Base-by-base conservation (phyloP, 2,797 vertebrate species). In the Lagodon rhomboides region DNA sequence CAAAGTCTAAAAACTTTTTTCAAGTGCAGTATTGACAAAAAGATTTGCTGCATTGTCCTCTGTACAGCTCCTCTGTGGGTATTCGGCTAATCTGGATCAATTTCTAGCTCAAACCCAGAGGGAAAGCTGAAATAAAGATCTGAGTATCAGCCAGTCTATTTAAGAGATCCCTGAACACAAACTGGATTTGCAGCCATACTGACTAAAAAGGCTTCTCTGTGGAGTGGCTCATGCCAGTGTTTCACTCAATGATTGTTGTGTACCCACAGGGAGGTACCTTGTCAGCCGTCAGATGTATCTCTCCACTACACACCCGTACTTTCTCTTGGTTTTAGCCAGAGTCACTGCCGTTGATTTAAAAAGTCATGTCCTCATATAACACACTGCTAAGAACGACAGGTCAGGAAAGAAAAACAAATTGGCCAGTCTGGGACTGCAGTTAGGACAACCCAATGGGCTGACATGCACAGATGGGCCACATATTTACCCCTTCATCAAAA, bases 121-220 rank as follows among this genome's bases (percentile, higher is more conserved):
- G n/a, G n/a, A 65, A 56, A 69, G 30, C 9, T 44, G 12, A 76
- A 79, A 84, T 71, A 12, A 69, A 71, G 5, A 70, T 43, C 16
- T 70, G 17, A 64, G 23, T 66, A 51, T 51, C 55, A 72, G 17
- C 49, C 38, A 13, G 47, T 60, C 22, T 50, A n/a, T 68, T 64
- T 15, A 84, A 75, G 30, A 67, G 53, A 73, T 73, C 68, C 50
- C 47, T 43, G 30, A 75, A 84, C 51, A 67, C 46, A 73, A 17
- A 38, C 43, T 50, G 49, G 51, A 80, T 72, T 76, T 83, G 67
- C 49, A 60, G 27, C 50, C 59, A 63, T 75, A 67, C 71, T 77
- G 13, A 66, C 46, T 38, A 49, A 69, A 68, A 71, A 17, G 17
- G 49, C 12, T 44, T 71, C 30, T 46, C 53, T 47, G 51, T 77